Base-by-base conservation (phyloP, 2,113 vertebrate species). In the Zonotrichia leucophrys region DNA sequence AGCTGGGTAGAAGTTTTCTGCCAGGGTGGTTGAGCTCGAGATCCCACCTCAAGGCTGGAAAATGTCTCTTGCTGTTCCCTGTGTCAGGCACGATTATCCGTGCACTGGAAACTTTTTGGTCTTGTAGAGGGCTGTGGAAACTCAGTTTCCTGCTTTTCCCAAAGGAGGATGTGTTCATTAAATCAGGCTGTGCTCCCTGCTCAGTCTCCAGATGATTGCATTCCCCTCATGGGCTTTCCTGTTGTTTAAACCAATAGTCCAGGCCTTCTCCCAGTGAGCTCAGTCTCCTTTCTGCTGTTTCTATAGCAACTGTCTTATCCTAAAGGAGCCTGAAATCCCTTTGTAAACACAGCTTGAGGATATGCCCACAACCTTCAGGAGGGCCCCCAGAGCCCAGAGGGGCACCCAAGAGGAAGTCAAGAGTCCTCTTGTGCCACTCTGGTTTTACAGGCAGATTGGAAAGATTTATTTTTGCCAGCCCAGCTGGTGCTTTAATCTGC, bases 301-400 rank as follows among this genome's bases (percentile, higher is more conserved):
- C 95, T 92, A 97, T 97, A 81, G 96, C 95, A 97, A 97, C 92
- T n/a, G 2, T 75, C 83, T 95, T 87, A 94, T 78, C 92, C 94
- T 90, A 90, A 88, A 92, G 78, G 73, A 92, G 80, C 60, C 83
- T 92, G 94, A 92, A 96, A 96, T 95, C 92, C 80, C 68, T 68
- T 23, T 83, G 94, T 93, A 95, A 94, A 97, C 83, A 93, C 89
- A 81, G 86, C 58, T 67, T 89, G 94, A 94, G 92, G 80, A 89
- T 70, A 44, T 95, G 89, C 94, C 94, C 80, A 89, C 73, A 89
- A 81, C 64, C 52, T 1, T 6, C 9, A 5, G 86, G 55, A 83
- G 68, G 56, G 68, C 83, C 88, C 90, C 63, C 80, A 35, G 55
- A 41, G 58, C 72, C 53, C 88, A 37, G 52, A 70, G 86, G 64